Evolutionary conservation across 1,140 invertebrate species (phyloP), one percentile per base, ranked within the genome.

Genomic region (Aphis craccivora): DNA sequence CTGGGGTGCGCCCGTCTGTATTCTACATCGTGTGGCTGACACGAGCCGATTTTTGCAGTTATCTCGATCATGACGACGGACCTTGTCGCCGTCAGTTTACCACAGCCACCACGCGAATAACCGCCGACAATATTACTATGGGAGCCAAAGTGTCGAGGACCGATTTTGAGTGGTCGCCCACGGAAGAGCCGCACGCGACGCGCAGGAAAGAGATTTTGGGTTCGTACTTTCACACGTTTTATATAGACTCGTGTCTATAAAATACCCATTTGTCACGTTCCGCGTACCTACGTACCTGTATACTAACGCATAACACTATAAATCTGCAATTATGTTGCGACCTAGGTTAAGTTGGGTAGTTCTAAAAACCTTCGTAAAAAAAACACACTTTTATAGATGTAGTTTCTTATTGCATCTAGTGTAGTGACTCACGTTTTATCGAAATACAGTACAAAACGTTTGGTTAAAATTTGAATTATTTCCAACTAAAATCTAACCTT

Each of bases 151-250:
- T 98, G 25, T 98, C 98, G 4, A 96, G 98, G 94, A 97, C 96
- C 2, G 98, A 99, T 96, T 99, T 99, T 95, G 99, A 99, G 95
- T 99, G 99, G 99, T 96, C 97, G 37, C 99, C 99, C 94, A 98
- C 98, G 1, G 99, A 99, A 95, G 99, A 99, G 95, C 99, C 99
- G n/a, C 99, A 99, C 95, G 99, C 99, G 1, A 97, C 97, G 94
- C 96, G 99, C 92, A 96, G 99, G 93, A 99, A 99, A 96, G 96
- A 98, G 95, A 99, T 99, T 95, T 96, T 99, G 95, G 97, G 98
- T 99, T 96, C 96, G 96, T 95, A 76, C n/a, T 14, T 76, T 93
- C 94, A 94, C 23, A 84, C 60, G 2, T 23, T 84, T 3, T 43
- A n/a, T 40, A 40, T 40, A 11, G 7, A 43, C 60, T 20, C n/a